Base-by-base conservation (phyloP, 2,797 vertebrate genomes). In the Taeniopygia guttata region DNA sequence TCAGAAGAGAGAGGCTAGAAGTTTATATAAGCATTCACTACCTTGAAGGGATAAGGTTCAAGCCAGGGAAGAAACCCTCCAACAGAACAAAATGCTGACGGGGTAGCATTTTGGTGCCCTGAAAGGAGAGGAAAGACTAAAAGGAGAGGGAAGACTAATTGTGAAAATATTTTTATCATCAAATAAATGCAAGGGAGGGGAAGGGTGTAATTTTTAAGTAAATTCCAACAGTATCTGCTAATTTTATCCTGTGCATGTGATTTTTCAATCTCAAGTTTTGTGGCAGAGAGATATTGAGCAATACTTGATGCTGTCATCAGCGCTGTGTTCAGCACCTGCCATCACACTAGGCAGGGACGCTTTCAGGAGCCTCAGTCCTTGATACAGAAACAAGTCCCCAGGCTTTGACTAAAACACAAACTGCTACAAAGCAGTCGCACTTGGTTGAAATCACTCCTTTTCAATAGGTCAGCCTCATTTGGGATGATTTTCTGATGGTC, bases 261-360 rank as follows among this genome's bases (percentile, higher is more conserved):
- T 45, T 89, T 89, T 83, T 49, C 20, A 10, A 13, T 54, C 38
- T 46, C 3, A 20, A 14, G 11, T 38, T 64, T 43, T n/a, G 42
- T 58, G 54, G 32, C 60, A 32, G 52, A 69, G 54, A 30, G 25
- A 14, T 2, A 8, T 43, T 56, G 32, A 43, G 74, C 25, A 25
- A 2, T 25, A 19, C 38, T 30, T 48, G 38, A 7, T 0, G 4
- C 32, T 52, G 62, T 13, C 40, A 12, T 34, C 49, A 51, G 48
- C 0, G 2, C 74, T 55, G 67, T 32, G 62, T 7, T 59, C 63
- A 48, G 55, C 0, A 0, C 49, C 21, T 60, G 22, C 38, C 8
- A 1, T 74, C 59, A 6, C 0, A 0, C 45, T 52, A 34, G 21
- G 7, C 27, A 19, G 13, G 45, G 42, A 10, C 0, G 0, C 36